These are phyloP conservation scores for Melieria picta DNA, from an alignment of 2,888 invertebrate species.

Conservation along the genomic window DNA sequence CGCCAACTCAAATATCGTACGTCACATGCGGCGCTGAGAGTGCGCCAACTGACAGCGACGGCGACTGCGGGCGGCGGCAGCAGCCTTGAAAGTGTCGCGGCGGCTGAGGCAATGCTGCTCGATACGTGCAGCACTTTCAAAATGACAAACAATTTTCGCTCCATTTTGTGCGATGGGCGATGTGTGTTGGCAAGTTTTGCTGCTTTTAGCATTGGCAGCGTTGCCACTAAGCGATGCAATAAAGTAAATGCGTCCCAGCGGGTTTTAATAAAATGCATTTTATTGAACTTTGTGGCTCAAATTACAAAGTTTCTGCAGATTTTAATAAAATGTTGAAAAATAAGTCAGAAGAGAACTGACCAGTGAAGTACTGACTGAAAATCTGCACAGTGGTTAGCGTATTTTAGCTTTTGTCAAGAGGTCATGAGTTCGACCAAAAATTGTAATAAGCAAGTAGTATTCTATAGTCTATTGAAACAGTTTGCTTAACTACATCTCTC, in stretches of 20 bases:
- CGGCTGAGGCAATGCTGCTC: slow-evolving; percentile 17
- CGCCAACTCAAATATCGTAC: slow-evolving; percentile 30
- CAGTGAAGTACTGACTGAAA: too few relatives aligned
- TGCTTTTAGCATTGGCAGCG: not conserved
- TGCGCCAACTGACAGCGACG: too few relatives aligned
- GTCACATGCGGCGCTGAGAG: slow-evolving; percentile 11
- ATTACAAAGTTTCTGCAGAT: too few relatives aligned
- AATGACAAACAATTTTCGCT: not conserved
- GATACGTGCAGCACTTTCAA: not conserved
- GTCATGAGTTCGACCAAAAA: too few relatives aligned
- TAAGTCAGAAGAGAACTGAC: too few relatives aligned
- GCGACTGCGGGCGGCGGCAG: not conserved
- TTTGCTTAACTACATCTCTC: too few relatives aligned
- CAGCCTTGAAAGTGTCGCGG: slow-evolving; percentile 22
- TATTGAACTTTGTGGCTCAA: slow-evolving; percentile 2
- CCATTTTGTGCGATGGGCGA: not conserved
- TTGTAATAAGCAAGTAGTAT: too few relatives aligned
- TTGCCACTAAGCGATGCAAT: slow-evolving; percentile 19
- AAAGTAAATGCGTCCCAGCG: slow-evolving; percentile 2
- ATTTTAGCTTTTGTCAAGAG: too few relatives aligned
- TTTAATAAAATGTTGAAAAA: too few relatives aligned
- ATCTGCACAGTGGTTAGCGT: too few relatives aligned
- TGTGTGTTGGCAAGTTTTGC: not conserved
- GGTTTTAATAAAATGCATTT: slow-evolving; percentile 28
- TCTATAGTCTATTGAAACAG: too few relatives aligned